Percentiles rank a stretch among this genome's conserved stretches.
Conservation (phyloP, 2,113 vertebrate genomes). For the Brachyhypopomus gauderio region DNA sequence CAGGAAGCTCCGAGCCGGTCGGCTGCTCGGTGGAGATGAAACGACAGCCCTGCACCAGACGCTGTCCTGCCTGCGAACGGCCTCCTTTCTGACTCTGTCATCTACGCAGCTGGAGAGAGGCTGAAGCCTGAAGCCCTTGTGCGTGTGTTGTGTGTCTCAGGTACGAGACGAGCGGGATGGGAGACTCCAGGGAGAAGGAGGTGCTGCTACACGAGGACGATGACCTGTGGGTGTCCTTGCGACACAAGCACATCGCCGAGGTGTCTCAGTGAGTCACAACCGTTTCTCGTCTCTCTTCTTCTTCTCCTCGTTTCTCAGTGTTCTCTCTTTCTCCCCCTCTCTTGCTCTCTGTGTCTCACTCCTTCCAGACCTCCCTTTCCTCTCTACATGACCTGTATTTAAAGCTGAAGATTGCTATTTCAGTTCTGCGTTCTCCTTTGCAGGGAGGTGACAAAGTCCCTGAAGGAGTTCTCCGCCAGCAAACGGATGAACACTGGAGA, state of each 20-base stretch:
- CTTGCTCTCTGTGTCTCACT: background rate
- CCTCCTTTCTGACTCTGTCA: background rate
- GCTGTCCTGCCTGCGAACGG: no score
- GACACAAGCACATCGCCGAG: slow-evolving; percentile 98
- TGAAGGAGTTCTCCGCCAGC: slow-evolving; percentile 98
- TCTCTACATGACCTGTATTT: background rate
- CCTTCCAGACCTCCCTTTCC: background rate
- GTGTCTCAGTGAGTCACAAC: slow-evolving; percentile 76
- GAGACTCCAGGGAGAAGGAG: slow-evolving; percentile 88
- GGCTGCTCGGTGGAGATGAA: no score
- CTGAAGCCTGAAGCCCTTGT: background rate
- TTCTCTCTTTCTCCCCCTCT: background rate
- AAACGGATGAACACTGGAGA: slow-evolving; percentile 99
- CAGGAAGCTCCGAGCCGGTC: no score
- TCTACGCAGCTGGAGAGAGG: background rate
- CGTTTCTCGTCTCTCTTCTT: background rate
- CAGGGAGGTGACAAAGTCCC: slow-evolving; percentile 94
- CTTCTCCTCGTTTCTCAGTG: background rate
- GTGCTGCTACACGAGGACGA: slow-evolving; percentile 95
- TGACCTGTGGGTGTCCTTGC: slow-evolving; percentile 90
- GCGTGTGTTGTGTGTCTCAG: slow-evolving; percentile 63
- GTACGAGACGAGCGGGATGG: slow-evolving; percentile 95
- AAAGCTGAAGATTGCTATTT: background rate
- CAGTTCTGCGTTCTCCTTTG: slow-evolving; percentile 6
- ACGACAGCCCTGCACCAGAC: no score